These are phyloP conservation scores for Drosophila setifemur DNA, from an alignment of 1,140 invertebrate species.

Conservation along the genomic window DNA sequence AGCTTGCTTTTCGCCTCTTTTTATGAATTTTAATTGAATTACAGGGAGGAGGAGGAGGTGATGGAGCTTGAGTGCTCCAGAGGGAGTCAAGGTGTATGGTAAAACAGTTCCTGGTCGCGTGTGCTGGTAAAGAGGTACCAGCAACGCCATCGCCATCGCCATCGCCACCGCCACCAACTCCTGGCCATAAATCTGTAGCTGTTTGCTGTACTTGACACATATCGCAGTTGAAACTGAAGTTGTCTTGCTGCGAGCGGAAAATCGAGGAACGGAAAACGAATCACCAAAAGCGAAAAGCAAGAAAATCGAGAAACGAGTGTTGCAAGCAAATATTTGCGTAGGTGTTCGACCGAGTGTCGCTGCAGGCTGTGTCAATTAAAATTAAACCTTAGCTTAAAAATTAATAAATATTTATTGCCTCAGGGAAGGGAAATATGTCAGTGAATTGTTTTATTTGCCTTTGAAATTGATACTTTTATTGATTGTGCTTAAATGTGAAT, in stretches of 20 bases:
- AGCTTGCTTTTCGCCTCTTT: conserved; percentile 22
- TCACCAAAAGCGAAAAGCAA: no score
- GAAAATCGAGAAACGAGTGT: conserved; percentile 28
- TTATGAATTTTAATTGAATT: conserved; percentile 76
- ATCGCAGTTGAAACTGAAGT: conserved; percentile 54
- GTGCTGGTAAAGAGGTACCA: conserved; percentile 25
- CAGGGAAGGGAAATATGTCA: background rate
- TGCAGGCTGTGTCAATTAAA: conserved; percentile 60
- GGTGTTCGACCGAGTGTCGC: conserved; percentile 34
- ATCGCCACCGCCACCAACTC: conserved; percentile 11
- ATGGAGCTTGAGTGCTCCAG: background rate
- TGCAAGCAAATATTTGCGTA: conserved; percentile 70
- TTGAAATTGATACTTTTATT: no score
- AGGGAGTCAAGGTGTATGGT: conserved; percentile 4
- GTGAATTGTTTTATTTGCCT: no score
- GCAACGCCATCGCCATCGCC: background rate
- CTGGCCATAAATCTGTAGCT: conserved; percentile 74
- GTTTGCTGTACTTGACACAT: conserved; percentile 80
- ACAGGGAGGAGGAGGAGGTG: conserved; percentile 30
- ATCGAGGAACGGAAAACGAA: no score
- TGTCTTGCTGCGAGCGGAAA: conserved; percentile 12
- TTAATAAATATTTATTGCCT: conserved; percentile 40
- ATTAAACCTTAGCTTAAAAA: conserved; percentile 64
- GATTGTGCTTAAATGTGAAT: no score
- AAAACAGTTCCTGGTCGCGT: conserved; percentile 62